Base-by-base conservation (phyloP, 2,888 invertebrate genomes). In the Oegoconia quadripuncta region DNA sequence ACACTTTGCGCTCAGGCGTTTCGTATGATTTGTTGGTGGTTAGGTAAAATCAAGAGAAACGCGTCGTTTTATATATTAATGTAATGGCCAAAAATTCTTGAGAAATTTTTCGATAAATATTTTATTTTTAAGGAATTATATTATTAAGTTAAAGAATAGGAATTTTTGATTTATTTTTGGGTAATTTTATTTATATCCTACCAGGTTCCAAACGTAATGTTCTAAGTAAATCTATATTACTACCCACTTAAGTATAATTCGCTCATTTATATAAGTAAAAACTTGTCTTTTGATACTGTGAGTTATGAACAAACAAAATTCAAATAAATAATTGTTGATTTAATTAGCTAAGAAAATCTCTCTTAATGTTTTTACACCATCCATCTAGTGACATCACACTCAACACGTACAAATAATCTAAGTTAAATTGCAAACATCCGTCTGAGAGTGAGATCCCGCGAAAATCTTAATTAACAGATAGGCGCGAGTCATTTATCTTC, bases 391-490 rank as follows among this genome's bases (percentile, higher is more conserved):
- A 48, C 42, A 45, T 49, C 32, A 52, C 55, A 61, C 55, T 59
- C 57, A 59, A 55, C 65, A 60, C 61, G 64, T 51, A 59, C 59
- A 69, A 74, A 71, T 67, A 59, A 59, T 75, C 71, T 64, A 78
- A 80, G 75, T 80, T 74, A 82, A 83, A 84, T 86, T 76, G 59
- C 74, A 44, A 57, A 52, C 82, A 84, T 84, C 77, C 71, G 71
- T 83, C 78, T 67, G 63, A 76, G 75, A 77, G 75, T 80, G 76
- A 74, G 75, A 71, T 66, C 64, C 71, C 70, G 84, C 76, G 80
- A 82, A 86, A 84, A 82, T 86, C 84, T 86, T 87, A 87, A 87
- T 86, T 86, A 87, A 84, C 81, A 81, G 87, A 86, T 83, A 83
- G 79, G 77, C 74, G 61, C 53, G 45, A 70, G 71, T 70, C 64